Evolutionary conservation across 1,140 invertebrate species (phyloP).

Genomic region (Steinernema feltiae): DNA sequence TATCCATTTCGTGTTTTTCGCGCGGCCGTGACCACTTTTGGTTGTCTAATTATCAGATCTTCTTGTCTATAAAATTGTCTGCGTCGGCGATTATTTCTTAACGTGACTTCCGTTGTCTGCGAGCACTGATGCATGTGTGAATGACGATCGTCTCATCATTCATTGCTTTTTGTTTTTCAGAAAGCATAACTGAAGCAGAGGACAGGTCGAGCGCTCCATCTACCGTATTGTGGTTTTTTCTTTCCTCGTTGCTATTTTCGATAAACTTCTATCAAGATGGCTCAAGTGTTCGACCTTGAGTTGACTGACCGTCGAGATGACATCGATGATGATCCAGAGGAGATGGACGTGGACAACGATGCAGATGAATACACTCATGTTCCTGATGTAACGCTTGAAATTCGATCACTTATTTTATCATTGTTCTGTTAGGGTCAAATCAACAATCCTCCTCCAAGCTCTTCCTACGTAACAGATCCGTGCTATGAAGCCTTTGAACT

Average conservation of each 20-base stretch:
- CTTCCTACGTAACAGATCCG: constrained; percentile 45
- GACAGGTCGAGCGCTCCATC: neutral
- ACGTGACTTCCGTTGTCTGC: neutral
- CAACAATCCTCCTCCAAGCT: constrained; percentile 49
- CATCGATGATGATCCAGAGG: constrained; percentile 34
- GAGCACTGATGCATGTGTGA: neutral
- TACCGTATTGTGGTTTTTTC: neutral
- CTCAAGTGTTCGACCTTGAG: constrained; percentile 52
- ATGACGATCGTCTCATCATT: too few relatives aligned
- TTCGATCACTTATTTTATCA: too few relatives aligned
- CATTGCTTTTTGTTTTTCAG: neutral
- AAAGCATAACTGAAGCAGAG: neutral
- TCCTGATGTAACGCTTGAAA: constrained; percentile 49
- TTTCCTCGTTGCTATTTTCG: neutral
- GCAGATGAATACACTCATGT: constrained; percentile 43
- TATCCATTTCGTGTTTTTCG: too few relatives aligned
- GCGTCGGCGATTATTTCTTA: neutral
- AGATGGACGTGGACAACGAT: constrained; percentile 51
- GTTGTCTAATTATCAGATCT: neutral
- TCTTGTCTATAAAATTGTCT: neutral
- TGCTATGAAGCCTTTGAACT: constrained; percentile 21
- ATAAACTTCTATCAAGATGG: constrained; percentile 35
- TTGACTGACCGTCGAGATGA: constrained; percentile 36
- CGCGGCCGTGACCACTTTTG: too few relatives aligned
- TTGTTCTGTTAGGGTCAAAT: constrained; percentile 51